Conservation (phyloP, 23 tunicate genomes). For the Trididemnum nubilum region DNA sequence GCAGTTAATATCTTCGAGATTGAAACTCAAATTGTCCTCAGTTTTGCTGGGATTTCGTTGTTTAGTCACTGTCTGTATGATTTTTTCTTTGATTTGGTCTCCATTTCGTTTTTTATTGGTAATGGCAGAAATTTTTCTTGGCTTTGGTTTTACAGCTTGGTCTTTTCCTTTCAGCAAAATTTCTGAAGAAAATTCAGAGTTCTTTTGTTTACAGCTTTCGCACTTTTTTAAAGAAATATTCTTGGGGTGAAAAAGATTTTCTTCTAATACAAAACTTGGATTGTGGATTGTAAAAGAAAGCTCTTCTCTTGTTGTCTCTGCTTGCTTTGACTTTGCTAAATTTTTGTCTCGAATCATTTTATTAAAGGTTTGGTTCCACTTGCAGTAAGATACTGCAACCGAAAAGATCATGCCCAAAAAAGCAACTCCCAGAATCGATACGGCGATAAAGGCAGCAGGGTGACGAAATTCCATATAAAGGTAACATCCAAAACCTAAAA, state of each 20-base stretch:
- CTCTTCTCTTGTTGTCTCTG: not conserved
- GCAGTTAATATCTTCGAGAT: not conserved
- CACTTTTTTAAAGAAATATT: no score
- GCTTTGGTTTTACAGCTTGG: not conserved
- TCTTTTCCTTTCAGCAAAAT: no score
- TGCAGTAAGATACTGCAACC: not conserved
- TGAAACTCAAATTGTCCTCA: not conserved
- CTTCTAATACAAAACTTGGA: not conserved
- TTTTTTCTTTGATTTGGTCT: not conserved
- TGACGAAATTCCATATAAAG: constrained; percentile 45
- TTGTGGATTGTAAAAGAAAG: not conserved
- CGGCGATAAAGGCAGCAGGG: constrained; percentile 35
- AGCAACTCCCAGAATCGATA: constrained; percentile 1
- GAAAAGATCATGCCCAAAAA: constrained; percentile 12
- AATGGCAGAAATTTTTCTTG: not conserved
- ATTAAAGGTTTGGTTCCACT: constrained; percentile 15
- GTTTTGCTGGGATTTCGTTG: not conserved
- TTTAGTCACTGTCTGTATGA: not conserved
- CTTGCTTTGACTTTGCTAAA: not conserved
- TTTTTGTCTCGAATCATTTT: not conserved
- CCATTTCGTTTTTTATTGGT: not conserved
- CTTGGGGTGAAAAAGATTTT: not conserved
- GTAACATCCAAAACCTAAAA: constrained; percentile 34
- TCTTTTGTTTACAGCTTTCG: not conserved
- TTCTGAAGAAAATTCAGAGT: no score